Base-by-base conservation (phyloP, 2,797 vertebrate genomes). In the Enteromius afrohamiltoni region DNA sequence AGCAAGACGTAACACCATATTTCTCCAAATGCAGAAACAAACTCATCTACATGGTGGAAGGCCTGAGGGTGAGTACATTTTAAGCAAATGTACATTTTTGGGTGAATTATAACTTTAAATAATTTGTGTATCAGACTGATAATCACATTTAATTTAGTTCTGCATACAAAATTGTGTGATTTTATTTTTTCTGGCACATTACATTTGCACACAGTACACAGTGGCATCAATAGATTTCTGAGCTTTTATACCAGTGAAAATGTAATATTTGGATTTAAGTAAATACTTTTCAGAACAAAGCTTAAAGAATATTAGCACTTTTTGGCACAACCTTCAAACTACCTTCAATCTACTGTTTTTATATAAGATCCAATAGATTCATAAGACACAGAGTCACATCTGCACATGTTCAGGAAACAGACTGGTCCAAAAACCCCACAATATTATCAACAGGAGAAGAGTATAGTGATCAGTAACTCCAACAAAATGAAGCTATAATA, bases 251-350 rank as follows among this genome's bases (percentile, higher is more conserved):
- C n/a, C 11, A 34, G 34, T 58, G 49, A 75, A 75, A 55, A 55
- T 1, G 8, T 21, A 75, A 34, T 29, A 58, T 80, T 80, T 70
- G n/a, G 49, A 55, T 80, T 53, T 53, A 79, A 80, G 21, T n/a
- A 79, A 42, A 55, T 49, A 69, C 26, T 79, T 77, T 26, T 23
- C 26, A 53, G 49, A 53, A 74, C 13, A 74, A 14, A 19, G 60
- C 13, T 64, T 64, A 64, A 2, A 53, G 58, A 60, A n/a, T 60
- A 60, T 58, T 62, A 62, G 2, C 26, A 34, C 11, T 75, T 53
- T 80, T 80, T 69, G 65, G 78, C 65, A 40, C 9, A 55, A n/a
- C n/a, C n/a, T n/a, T n/a, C n/a, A n/a, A n/a, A n/a, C n/a, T n/a
- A 53, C 3, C 31, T 80, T 58, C 11, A 45, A 58, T 80, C 49